phyloP scores from a whole-genome alignment of 2,113 vertebrate species.

The Cranoglanis bouderius region DNA sequence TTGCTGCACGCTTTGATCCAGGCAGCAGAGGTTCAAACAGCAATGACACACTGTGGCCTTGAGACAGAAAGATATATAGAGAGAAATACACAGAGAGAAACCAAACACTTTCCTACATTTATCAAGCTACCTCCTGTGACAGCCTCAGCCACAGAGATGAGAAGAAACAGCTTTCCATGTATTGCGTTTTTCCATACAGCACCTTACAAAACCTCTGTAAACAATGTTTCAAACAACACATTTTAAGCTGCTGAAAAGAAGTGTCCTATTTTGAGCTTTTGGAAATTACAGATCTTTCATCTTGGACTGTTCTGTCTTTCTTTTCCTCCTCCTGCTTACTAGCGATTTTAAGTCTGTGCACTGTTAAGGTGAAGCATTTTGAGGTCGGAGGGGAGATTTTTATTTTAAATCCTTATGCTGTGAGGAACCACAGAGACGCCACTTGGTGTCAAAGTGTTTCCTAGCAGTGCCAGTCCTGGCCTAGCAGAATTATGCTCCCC shows the following conservation, averaged over 20 bases:
- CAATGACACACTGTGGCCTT: slow-evolving; percentile 43
- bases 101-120: slow-evolving; percentile 41
- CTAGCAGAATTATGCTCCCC: background rate
- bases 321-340: slow-evolving; percentile 3
- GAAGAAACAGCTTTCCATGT: slow-evolving; percentile 10
- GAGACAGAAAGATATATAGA: slow-evolving; percentile 17
- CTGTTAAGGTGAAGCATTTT: slow-evolving; percentile 12
- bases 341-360: background rate
- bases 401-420: background rate
- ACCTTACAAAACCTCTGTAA: slow-evolving; percentile 44
- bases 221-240: slow-evolving; percentile 35
- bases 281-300: slow-evolving; percentile 42
- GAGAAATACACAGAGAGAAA: slow-evolving; percentile 31
- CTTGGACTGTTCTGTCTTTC: background rate
- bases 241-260: slow-evolving; percentile 36
- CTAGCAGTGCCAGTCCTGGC: background rate
- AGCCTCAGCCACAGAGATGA: slow-evolving; percentile 37
- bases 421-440: background rate
- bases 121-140: slow-evolving; percentile 46
- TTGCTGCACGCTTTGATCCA: slow-evolving; percentile 47
- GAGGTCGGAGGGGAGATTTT: background rate
- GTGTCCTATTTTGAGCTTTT: slow-evolving; percentile 37
- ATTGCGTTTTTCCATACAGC: slow-evolving; percentile 27
- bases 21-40: slow-evolving; percentile 48
- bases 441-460: slow-evolving; percentile 24